Evolutionary conservation across 2,797 vertebrate genomes (phyloP).

Genomic region (Acipenser ruthenus): DNA sequence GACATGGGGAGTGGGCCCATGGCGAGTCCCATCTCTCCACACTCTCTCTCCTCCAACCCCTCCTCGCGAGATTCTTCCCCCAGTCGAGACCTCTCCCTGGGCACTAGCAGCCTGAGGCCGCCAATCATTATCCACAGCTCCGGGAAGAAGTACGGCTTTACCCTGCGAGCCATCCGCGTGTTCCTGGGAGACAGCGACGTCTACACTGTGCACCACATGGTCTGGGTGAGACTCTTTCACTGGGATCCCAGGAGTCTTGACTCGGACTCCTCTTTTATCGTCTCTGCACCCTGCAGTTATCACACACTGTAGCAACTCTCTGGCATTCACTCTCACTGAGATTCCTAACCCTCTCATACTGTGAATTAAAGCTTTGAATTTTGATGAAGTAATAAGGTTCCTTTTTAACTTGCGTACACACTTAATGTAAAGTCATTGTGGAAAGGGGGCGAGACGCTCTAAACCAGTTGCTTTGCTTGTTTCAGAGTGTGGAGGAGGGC

Average conservation of each 20-base stretch:
- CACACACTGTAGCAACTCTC: not conserved
- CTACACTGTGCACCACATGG: conserved; percentile 91
- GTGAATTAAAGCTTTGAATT: too few relatives aligned
- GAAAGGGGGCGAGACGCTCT: not conserved
- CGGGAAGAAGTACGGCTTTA: conserved; percentile 91
- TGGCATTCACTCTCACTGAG: too few relatives aligned
- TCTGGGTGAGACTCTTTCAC: conserved; percentile 69
- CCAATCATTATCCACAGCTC: conserved; percentile 91
- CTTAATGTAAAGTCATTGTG: too few relatives aligned
- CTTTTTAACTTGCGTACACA: too few relatives aligned
- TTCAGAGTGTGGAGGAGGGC: conserved; percentile 80
- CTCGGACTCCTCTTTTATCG: too few relatives aligned
- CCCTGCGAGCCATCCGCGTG: conserved; percentile 86
- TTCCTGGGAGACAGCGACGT: conserved; percentile 94
- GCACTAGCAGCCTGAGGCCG: conserved; percentile 70
- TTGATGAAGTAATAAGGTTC: too few relatives aligned
- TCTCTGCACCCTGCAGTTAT: too few relatives aligned
- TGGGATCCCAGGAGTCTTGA: too few relatives aligned
- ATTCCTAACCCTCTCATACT: too few relatives aligned
- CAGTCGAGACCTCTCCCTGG: conserved; percentile 72
- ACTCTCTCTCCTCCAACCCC: conserved; percentile 87
- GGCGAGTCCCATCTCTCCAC: conserved; percentile 81
- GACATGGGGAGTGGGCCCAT: conserved; percentile 65
- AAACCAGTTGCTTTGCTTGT: too few relatives aligned
- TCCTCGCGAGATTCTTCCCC: conserved; percentile 94